Base-by-base conservation (phyloP, 2,888 invertebrate species). In the Dysmachus trigonus region DNA sequence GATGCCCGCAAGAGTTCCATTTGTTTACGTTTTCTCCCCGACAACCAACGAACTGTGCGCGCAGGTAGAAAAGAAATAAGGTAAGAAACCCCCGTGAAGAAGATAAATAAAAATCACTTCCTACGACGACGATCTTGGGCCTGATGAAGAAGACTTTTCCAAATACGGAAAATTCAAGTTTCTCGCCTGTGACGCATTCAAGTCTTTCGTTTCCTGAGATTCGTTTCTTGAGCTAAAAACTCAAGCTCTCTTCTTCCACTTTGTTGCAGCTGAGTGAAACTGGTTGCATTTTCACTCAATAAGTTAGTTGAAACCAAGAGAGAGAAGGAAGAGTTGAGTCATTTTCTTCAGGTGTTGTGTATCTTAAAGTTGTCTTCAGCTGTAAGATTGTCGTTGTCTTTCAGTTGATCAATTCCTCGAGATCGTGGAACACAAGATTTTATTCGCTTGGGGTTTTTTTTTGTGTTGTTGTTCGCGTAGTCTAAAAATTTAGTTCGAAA, bases 101-200 rank as follows among this genome's bases (percentile, higher is more conserved):
- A 73, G 33, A 73, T 33, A n/a, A n/a, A n/a, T 15, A 73, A 73
- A 72, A 27, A 72, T 72, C 73, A 73, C 73, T 73, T 73, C 31
- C 73, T 73, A 73, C 73, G 30, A 73, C 73, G 30, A 73, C 73
- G 73, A 30, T 73, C 73, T 73, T 73, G 33, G 33, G 33, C 73
- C 33, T 73, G 18, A 33, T n/a, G 73, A n/a, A 31, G 3, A 62
- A 62, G 1, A 38, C 76, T 18, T 6, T 38, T 35, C 18, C 22
- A 76, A 41, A 77, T 77, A 77, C 1, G n/a, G 51, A 41, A 51
- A 77, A 77, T 38, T 74, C 77, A 77, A 77, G 77, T 77, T 77
- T 77, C 77, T 77, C 77, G 77, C 77, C 47, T 47, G n/a, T 73
- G 35, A 77, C 47, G 77, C 77, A 77, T 77, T 77, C 30, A 77